These are phyloP conservation scores for Hydra vulgaris DNA, from an alignment of 30 jellyfish, hydroid and myxozoan species.

Conservation along the genomic window DNA sequence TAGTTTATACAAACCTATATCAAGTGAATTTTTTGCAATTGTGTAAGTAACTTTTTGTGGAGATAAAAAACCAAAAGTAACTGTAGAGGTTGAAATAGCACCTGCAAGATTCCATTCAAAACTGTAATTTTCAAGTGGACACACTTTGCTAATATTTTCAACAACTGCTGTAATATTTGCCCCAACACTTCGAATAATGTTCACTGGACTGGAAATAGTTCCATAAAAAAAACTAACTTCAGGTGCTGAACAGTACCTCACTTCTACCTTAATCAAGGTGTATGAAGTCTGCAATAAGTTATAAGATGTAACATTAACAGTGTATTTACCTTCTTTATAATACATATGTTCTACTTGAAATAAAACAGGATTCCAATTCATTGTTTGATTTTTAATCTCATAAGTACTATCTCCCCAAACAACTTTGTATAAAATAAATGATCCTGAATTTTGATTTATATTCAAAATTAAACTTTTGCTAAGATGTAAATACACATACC, in stretches of 20 bases:
- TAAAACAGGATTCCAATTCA: neutral
- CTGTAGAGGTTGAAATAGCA: neutral
- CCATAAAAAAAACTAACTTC: neutral
- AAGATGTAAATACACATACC: neutral
- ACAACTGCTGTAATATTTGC: neutral
- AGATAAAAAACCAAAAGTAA: neutral
- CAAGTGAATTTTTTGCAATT: neutral
- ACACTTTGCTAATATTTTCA: neutral
- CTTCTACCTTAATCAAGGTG: neutral
- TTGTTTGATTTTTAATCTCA: neutral
- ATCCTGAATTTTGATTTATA: neutral
- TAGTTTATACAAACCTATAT: conserved; percentile 3
- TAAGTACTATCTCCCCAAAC: neutral
- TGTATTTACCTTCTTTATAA: neutral
- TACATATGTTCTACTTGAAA: neutral
- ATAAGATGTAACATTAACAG: neutral
- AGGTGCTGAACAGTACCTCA: neutral
- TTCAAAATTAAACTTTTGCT: neutral
- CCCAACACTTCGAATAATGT: neutral
- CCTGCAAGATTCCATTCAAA: neutral
- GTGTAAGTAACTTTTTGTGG: neutral
- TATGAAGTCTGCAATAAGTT: neutral
- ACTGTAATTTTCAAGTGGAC: neutral
- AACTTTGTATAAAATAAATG: neutral
- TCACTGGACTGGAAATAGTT: neutral